Evolutionary conservation across 2,113 vertebrate genomes (phyloP), one percentile per base, ranked within the genome.

Genomic region (Alaudala cheleensis): DNA sequence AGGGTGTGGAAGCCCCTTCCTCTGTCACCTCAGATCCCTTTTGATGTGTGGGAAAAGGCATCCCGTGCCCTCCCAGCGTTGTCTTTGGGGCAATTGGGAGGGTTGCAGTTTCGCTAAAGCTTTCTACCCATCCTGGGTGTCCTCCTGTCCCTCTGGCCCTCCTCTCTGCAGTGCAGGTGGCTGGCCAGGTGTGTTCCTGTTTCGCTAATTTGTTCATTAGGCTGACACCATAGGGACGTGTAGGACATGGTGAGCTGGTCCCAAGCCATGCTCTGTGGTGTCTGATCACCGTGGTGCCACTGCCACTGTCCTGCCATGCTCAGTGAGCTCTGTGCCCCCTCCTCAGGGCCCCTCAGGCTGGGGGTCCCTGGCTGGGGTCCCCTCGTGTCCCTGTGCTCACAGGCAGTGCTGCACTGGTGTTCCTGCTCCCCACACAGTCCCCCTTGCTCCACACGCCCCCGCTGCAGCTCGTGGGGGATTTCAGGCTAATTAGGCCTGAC

Each of bases 401-500:
- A 0, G 0, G 47, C 2, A 3, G 12, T 5, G 40, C 62, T 53
- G 56, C 22, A 3, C n/a, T 33, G 0, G 19, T 0, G 0, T 33
- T 65, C 76, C 62, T 37, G 39, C 26, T 67, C 44, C 15, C 34
- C 4, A 6, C 11, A 26, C 49, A 26, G 37, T 39, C 17, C 37
- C 20, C 16, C 14, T 81, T 6, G 29, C 64, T 60, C 20, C 6
- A 3, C 37, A 3, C 51, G 26, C 51, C 39, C 39, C 31, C 0
- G 1, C 85, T 6, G 23, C 3, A 12, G 88, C 93, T 86, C 8
- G 0, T 31, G 50, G 61, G 53, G 66, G 40, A 54, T 26, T 56
- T 94, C 86, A 79, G 66, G 17, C 88, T 96, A 96, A 96, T 72
- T 47, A 85, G 83, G 77, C 37, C 86, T 95, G 96, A 97, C 50